phyloP scores from a whole-genome alignment of 2,888 invertebrate genomes.

The Phania funesta region DNA sequence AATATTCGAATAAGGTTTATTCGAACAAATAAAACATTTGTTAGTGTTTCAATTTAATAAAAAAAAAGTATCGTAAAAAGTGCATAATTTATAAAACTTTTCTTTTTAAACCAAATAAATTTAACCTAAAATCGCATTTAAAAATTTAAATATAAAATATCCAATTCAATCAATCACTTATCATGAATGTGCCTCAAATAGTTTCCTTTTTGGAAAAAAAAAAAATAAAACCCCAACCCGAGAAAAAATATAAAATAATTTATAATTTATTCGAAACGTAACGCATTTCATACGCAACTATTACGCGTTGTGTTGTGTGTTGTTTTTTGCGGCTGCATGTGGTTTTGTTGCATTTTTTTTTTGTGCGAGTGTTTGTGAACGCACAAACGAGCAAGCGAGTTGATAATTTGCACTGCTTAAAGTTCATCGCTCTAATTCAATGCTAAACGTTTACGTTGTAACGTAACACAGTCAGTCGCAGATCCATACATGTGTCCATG shows the following conservation, averaged over 20 bases:
- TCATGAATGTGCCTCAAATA: conserved; percentile 5
- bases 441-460: conserved; percentile 68
- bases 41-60: too few relatives aligned
- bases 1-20: too few relatives aligned
- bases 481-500: neutral
- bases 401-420: conserved; percentile 66
- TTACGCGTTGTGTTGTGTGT: conserved; percentile 62
- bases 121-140: conserved; percentile 5
- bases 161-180: conserved; percentile 49
- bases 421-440: conserved; percentile 79
- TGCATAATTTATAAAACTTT: too few relatives aligned
- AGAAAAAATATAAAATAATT: conserved; percentile 4
- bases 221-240: neutral
- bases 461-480: conserved; percentile 24
- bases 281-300: conserved; percentile 54
- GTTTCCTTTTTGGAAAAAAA: neutral
- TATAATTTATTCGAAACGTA: conserved; percentile 51
- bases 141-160: conserved; percentile 1
- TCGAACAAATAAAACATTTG: too few relatives aligned
- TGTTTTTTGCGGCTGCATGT: conserved; percentile 12
- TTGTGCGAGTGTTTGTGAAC: conserved; percentile 21
- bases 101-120: too few relatives aligned
- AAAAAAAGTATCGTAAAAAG: too few relatives aligned
- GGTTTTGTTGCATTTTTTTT: conserved; percentile 37
- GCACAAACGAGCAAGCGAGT: conserved; percentile 23